Evolutionary conservation across 2,888 invertebrate genomes (phyloP), one percentile per base, ranked within the genome.

Genomic region (Oligia fasciuncula): DNA sequence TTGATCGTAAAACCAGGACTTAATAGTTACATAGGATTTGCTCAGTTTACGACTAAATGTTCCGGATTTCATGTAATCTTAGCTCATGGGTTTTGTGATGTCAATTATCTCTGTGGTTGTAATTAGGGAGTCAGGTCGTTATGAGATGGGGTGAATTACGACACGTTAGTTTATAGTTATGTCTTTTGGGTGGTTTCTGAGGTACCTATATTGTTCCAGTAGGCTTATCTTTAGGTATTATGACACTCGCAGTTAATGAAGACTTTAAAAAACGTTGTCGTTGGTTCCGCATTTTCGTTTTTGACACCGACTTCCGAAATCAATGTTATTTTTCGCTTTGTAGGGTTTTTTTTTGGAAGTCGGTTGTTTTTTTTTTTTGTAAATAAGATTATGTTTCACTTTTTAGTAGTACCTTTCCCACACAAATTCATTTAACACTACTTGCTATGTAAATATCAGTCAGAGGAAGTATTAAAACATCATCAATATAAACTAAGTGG

Each of bases 1-100:
- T 92, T 88, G 89, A 81, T 92, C 94, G 90, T 94, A 93, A 94
- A 93, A 84, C 80, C 40, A 75, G 83, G 73, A 82, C 83, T 88
- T 87, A 76, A 87, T 83, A 88, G 88, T 91, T 88, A 89, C 84
- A 79, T 43, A 81, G 86, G 88, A 91, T 86, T 89, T 90, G 87
- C 77, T 87, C 86, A 88, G 84, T 91, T 91, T 90, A 91, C 86
- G 90, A 90, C 84, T 54, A 17, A 72, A 79, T 87, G 86, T 88
- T 84, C 86, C 83, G 84, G 90, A 86, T 86, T 79, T 78, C 74
- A 71, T 77, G 77, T 90, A 90, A 88, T 86, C 85, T 83, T 73
- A 78, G 81, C 78, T 70, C 72, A 78, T 79, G 74, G 84, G 80
- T 85, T 88, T 87, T 86, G 83, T 86, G 85, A 84, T 63, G 84